Conservation (phyloP, 2,797 vertebrate genomes). For the Falco peregrinus region DNA sequence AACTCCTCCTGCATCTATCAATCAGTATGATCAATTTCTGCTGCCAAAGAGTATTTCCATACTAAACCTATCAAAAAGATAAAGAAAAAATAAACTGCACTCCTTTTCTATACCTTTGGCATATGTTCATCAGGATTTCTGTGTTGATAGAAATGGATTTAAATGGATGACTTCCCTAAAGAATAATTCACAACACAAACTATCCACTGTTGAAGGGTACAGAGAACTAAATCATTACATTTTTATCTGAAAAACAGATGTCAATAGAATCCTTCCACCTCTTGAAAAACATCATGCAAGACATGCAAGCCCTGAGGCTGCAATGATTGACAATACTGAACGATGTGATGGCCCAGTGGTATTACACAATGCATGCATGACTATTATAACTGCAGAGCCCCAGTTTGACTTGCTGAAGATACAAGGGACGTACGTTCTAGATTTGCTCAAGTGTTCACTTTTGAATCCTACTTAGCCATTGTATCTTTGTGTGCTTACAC, state of each 20-base stretch:
- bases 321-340: not conserved
- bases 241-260: not conserved
- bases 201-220: not conserved
- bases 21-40: not conserved
- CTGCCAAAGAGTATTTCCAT: not conserved
- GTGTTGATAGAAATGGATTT: not conserved
- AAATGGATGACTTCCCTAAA: not conserved
- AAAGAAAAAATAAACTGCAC: not conserved
- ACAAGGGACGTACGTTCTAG: not conserved
- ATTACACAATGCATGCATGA: not conserved
- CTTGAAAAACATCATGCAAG: not conserved
- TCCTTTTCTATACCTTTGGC: not conserved
- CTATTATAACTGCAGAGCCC: not conserved
- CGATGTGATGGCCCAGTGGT: rapidly evolving
- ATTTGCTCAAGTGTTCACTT: not conserved
- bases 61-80: not conserved
- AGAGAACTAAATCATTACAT: not conserved
- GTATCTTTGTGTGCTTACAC: rapidly evolving
- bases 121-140: not conserved
- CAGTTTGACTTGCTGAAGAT: not conserved
- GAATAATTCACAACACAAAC: not conserved
- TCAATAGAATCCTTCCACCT: not conserved
- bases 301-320: not conserved
- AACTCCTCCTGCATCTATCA: not conserved
- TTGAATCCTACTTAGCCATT: not conserved